These are phyloP conservation scores for Babyrousa celebensis DNA, from an alignment of 2,797 vertebrate genomes.

Conservation along the genomic window DNA sequence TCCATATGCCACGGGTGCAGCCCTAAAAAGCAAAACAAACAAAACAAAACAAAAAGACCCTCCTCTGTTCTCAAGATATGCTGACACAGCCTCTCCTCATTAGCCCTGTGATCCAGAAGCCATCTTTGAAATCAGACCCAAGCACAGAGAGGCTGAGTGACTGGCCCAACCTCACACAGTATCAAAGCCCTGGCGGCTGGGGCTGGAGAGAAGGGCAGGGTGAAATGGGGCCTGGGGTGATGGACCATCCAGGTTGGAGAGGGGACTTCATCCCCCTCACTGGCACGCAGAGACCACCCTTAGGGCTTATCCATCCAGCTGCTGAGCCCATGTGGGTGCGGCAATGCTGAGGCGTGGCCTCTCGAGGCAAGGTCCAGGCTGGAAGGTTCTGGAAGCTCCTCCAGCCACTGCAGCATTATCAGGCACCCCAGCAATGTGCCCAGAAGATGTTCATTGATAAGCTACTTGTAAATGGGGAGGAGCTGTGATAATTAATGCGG, in stretches of 20 bases:
- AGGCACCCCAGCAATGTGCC: accelerated
- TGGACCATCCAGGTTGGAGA: accelerated
- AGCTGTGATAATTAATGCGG: not conserved
- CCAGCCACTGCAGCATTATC: not conserved
- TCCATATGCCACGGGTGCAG: no score
- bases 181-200: accelerated
- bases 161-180: not conserved
- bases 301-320: accelerated
- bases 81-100: not conserved
- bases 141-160: constrained; percentile 19
- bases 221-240: accelerated
- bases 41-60: not conserved
- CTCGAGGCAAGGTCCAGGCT: not conserved
- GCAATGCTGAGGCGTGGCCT: accelerated
- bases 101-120: not conserved
- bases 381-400: constrained; percentile 24
- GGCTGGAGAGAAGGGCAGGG: not conserved
- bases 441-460: not conserved
- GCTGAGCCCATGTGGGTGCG: accelerated
- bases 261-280: accelerated
- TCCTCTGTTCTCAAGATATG: not conserved
- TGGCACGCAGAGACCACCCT: accelerated
- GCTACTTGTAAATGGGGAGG: not conserved
- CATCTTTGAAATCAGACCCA: not conserved
- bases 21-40: no score